phyloP scores from a whole-genome alignment of 1,140 invertebrate species.

The Drosophila pectinifera region DNA sequence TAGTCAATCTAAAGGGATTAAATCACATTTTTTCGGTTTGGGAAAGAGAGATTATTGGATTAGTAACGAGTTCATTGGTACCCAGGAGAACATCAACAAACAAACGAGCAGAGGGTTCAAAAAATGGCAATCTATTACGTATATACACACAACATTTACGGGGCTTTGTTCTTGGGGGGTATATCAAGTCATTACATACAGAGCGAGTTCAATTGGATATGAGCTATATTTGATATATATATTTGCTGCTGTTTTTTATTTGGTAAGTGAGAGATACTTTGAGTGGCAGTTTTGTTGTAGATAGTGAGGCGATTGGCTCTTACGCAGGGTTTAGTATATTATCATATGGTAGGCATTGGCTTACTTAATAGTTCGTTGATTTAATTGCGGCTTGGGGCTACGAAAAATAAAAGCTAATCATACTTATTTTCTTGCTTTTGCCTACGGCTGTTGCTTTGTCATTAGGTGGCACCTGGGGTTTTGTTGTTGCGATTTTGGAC shows the following conservation, averaged over 20 bases:
- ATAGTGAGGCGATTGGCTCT: slow-evolving; percentile 74
- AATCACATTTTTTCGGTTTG: slow-evolving; percentile 21
- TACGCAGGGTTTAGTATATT: slow-evolving; percentile 53
- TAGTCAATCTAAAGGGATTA: slow-evolving; percentile 91
- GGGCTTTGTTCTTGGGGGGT: slow-evolving; percentile 8
- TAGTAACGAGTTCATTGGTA: slow-evolving; percentile 40
- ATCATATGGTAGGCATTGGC: slow-evolving; percentile 39
- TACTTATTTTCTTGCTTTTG: slow-evolving; percentile 57
- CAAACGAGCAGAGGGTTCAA: slow-evolving; percentile 54
- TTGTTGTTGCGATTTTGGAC: slow-evolving; percentile 83
- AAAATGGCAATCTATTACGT: slow-evolving; percentile 43
- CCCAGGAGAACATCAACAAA: slow-evolving; percentile 49
- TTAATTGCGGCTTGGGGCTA: slow-evolving; percentile 54
- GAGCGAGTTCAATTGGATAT: slow-evolving; percentile 84
- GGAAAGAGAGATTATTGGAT: slow-evolving; percentile 44
- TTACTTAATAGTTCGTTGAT: slow-evolving; percentile 43
- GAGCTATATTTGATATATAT: slow-evolving; percentile 59
- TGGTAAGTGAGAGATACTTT: slow-evolving; percentile 74
- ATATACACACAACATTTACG: slow-evolving; percentile 57
- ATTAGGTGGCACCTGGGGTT: slow-evolving; percentile 35
- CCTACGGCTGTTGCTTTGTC: slow-evolving; percentile 12
- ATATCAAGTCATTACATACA: slow-evolving; percentile 60
- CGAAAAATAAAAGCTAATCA: slow-evolving; percentile 58
- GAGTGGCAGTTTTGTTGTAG: slow-evolving; percentile 71
- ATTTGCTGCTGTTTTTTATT: slow-evolving; percentile 53